phyloP scores from a whole-genome alignment of 2,888 invertebrate genomes.

The Crossocerus cetratus region DNA sequence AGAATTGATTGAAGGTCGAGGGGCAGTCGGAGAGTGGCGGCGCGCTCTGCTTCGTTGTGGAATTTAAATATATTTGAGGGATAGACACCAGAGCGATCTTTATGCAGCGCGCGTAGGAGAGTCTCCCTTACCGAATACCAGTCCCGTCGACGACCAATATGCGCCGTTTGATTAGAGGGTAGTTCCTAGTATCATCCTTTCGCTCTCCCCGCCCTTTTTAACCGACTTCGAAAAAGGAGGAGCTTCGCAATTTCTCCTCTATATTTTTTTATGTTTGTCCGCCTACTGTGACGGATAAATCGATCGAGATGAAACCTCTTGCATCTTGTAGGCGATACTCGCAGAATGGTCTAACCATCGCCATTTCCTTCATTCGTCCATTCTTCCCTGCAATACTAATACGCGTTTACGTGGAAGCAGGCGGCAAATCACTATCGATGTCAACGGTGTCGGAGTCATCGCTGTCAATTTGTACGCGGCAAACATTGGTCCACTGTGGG shows the following conservation, averaged over 20 bases:
- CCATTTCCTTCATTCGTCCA: slow-evolving; percentile 8
- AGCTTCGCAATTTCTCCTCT: no score
- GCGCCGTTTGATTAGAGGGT: slow-evolving; percentile 60
- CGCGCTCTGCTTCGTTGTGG: slow-evolving; percentile 36
- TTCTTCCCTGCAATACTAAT: background rate
- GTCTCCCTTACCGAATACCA: slow-evolving; percentile 52
- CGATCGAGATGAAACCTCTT: no score
- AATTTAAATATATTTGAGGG: slow-evolving; percentile 50
- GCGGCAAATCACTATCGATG: no score
- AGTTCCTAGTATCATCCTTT: slow-evolving; percentile 17
- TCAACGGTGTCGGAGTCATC: slow-evolving; percentile 11
- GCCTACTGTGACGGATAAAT: no score
- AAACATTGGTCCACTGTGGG: slow-evolving; percentile 32
- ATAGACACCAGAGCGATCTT: slow-evolving; percentile 49
- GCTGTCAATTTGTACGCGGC: slow-evolving; percentile 21
- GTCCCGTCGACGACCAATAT: slow-evolving; percentile 15
- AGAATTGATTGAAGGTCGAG: slow-evolving; percentile 29
- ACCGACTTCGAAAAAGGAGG: no score
- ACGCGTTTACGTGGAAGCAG: background rate
- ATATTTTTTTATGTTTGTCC: no score
- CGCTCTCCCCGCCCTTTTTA: slow-evolving; percentile 8
- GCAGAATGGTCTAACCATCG: no score
- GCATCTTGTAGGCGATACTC: no score
- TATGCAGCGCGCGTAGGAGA: slow-evolving; percentile 51
- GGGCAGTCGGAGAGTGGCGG: background rate